phyloP scores from a whole-genome alignment of 2,888 invertebrate genomes.

The Petrolisthes cinctipes region DNA sequence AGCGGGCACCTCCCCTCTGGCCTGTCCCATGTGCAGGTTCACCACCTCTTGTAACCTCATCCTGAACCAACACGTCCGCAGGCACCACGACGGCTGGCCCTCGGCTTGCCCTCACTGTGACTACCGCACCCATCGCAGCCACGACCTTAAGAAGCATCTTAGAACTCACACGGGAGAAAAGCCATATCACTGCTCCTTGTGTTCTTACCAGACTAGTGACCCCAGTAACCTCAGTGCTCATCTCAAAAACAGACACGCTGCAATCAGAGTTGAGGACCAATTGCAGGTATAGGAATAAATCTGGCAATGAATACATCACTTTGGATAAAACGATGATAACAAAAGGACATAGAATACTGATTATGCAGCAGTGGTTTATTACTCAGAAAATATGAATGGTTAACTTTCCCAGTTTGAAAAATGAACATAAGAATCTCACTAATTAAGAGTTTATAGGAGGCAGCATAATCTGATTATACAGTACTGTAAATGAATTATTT shows the following conservation, averaged over 20 bases:
- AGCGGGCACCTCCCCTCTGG: neutral
- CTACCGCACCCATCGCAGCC: slow-evolving; percentile 46
- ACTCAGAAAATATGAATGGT: too few relatives aligned
- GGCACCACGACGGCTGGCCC: slow-evolving; percentile 39
- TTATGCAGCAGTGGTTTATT: too few relatives aligned
- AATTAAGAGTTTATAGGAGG: too few relatives aligned
- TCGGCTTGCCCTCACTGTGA: slow-evolving; percentile 49
- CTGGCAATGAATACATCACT: too few relatives aligned
- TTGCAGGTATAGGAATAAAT: neutral
- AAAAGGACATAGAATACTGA: too few relatives aligned
- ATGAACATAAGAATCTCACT: too few relatives aligned
- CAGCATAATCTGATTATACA: too few relatives aligned
- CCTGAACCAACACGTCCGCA: slow-evolving; percentile 42
- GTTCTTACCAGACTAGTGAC: slow-evolving; percentile 52
- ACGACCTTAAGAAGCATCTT: slow-evolving; percentile 54
- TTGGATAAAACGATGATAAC: too few relatives aligned
- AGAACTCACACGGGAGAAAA: slow-evolving; percentile 56
- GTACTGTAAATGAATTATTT: too few relatives aligned
- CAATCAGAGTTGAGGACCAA: slow-evolving; percentile 20
- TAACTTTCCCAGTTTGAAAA: too few relatives aligned
- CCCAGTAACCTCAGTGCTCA: slow-evolving; percentile 50
- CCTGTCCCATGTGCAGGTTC: slow-evolving; percentile 31
- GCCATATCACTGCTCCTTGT: slow-evolving; percentile 44
- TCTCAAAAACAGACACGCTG: slow-evolving; percentile 41
- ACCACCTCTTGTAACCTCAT: slow-evolving; percentile 32